A percentile compares a stretch with the other conserved stretches of the same genome.
Evolutionary conservation across 1,140 invertebrate genomes (phyloP).

Genomic region (Hycleus phaleratus): DNA sequence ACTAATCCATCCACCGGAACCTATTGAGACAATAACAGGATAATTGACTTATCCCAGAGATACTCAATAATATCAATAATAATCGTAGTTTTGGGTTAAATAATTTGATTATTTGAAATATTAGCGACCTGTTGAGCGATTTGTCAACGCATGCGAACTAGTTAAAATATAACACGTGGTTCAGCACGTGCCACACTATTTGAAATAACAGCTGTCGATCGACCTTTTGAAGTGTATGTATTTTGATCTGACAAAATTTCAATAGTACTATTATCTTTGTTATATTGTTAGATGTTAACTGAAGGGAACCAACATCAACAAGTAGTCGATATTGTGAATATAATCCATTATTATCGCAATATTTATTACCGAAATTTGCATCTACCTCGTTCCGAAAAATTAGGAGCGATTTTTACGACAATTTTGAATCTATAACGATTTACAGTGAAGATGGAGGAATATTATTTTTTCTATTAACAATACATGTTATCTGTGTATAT

Average conservation of each 20-base stretch:
- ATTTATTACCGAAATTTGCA: no score
- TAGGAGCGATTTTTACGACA: no score
- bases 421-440: no score
- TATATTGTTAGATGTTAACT: constrained; percentile 8
- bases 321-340: constrained; percentile 3
- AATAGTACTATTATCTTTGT: constrained; percentile 13
- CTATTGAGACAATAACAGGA: constrained; percentile 11
- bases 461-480: neutral
- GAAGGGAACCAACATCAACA: constrained; percentile 4
- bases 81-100: neutral
- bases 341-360: no score
- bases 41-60: constrained; percentile 2
- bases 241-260: constrained; percentile 9
- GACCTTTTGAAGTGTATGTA: constrained; percentile 11
- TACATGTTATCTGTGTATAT: constrained; percentile 6
- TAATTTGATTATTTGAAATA: constrained; percentile 1
- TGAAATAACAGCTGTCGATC: constrained; percentile 16
- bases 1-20: neutral
- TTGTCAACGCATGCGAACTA: constrained; percentile 9
- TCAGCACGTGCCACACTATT: constrained; percentile 16
- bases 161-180: constrained; percentile 13
- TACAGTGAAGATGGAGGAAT: no score
- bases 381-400: no score
- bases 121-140: constrained; percentile 13
- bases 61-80: neutral